Evolutionary conservation across 2,113 vertebrate species (phyloP).

Genomic region (Pseudois nayaur): DNA sequence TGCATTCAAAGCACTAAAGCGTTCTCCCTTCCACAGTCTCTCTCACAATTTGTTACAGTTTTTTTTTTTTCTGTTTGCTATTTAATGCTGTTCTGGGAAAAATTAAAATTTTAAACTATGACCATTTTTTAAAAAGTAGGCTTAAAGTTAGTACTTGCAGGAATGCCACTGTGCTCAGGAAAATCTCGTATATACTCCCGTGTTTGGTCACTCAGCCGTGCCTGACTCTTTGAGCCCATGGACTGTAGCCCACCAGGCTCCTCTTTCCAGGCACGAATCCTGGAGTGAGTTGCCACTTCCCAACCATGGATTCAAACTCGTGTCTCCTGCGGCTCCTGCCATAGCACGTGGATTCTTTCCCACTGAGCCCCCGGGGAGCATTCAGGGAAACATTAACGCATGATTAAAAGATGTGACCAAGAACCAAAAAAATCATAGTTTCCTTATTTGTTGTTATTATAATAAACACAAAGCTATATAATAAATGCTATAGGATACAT

Average conservation of each 20-base stretch:
- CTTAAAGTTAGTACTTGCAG: not conserved
- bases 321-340: not conserved
- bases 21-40: rapidly evolving
- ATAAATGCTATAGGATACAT: not conserved
- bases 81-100: not conserved
- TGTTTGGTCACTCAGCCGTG: not conserved
- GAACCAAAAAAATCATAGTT: not conserved
- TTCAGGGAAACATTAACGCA: not conserved
- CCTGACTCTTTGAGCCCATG: not conserved
- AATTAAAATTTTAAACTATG: not conserved
- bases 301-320: not conserved
- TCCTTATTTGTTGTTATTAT: not conserved
- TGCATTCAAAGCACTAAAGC: not conserved
- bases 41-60: not conserved
- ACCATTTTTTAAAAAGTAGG: not conserved
- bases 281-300: not conserved
- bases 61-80: not conserved
- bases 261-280: not conserved
- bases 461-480: not conserved
- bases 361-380: not conserved
- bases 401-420: not conserved
- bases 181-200: rapidly evolving
- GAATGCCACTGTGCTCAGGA: not conserved
- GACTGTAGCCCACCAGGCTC: not conserved
- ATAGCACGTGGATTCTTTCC: not conserved